A percentile compares a stretch with the other conserved stretches of the same genome.
phyloP scores from a whole-genome alignment of 2,113 vertebrate species.

The Lampris incognitus region DNA sequence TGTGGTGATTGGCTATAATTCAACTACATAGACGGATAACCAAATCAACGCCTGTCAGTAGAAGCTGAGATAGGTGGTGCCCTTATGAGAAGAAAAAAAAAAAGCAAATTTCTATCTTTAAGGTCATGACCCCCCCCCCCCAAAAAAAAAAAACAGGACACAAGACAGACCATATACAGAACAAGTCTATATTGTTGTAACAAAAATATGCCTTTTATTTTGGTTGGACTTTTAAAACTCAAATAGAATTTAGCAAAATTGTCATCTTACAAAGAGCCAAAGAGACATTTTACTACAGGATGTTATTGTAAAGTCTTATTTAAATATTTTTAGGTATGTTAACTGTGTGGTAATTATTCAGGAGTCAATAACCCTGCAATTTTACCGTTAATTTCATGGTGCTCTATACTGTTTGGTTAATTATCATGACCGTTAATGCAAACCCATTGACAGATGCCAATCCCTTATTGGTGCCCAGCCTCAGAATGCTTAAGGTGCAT shows the following conservation, averaged over 20 bases:
- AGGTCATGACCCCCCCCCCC: too few species aligned
- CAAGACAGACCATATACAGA: too few species aligned
- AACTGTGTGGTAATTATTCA: conserved; percentile 1
- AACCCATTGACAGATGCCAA: conserved; percentile 27
- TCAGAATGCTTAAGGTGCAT: conserved; percentile 4
- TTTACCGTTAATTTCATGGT: background rate
- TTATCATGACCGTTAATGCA: conserved; percentile 1
- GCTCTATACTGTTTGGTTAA: conserved; percentile 5
- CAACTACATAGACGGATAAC: too few species aligned
- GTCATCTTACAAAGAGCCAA: background rate
- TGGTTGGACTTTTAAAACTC: too few species aligned
- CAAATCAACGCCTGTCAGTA: too few species aligned
- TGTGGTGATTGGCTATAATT: too few species aligned
- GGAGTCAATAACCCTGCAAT: background rate
- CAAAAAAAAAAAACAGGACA: too few species aligned
- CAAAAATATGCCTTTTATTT: too few species aligned
- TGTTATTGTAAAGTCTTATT: background rate
- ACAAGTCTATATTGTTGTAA: too few species aligned
- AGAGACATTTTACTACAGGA: background rate
- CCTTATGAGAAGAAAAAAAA: too few species aligned
- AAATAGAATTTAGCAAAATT: conserved; percentile 1
- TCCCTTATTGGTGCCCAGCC: conserved; percentile 2
- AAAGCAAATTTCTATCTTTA: too few species aligned
- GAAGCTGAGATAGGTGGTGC: too few species aligned
- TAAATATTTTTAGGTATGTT: background rate